Evolutionary conservation across 2,113 vertebrate genomes (phyloP).

Genomic region (Microcebus tavaratra): DNA sequence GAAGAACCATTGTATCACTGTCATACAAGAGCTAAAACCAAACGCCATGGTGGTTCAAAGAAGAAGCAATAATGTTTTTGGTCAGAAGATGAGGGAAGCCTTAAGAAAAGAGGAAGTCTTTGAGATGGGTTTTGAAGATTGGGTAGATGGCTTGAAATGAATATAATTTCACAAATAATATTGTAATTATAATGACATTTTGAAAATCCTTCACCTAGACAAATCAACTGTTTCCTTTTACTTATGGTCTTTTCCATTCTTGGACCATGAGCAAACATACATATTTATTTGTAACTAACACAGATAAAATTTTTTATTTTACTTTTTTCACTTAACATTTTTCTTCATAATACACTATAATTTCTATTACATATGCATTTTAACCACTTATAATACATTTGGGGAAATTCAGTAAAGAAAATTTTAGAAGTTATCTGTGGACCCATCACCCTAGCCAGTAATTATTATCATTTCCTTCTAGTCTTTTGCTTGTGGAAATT

Average conservation of each 20-base stretch:
- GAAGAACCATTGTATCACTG: not conserved
- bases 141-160: not conserved
- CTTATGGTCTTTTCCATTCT: not conserved
- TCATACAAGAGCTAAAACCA: not conserved
- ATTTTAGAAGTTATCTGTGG: not conserved
- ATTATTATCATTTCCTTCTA: not conserved
- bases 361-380: not conserved
- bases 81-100: not conserved
- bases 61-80: not conserved
- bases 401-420: not conserved
- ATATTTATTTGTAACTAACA: slow-evolving; percentile 6
- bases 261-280: not conserved
- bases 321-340: not conserved
- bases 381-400: not conserved
- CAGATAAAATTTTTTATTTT: not conserved
- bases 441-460: not conserved
- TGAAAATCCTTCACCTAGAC: not conserved
- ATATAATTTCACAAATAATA: not conserved
- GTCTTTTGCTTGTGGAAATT: not conserved
- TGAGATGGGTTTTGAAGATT: slow-evolving; percentile 7
- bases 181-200: not conserved
- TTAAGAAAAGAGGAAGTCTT: not conserved
- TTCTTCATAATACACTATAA: not conserved
- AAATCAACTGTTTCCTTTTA: not conserved
- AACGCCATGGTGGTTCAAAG: not conserved